Base-by-base conservation (phyloP, 2,888 invertebrate genomes). In the Diachrysia chrysitis region DNA sequence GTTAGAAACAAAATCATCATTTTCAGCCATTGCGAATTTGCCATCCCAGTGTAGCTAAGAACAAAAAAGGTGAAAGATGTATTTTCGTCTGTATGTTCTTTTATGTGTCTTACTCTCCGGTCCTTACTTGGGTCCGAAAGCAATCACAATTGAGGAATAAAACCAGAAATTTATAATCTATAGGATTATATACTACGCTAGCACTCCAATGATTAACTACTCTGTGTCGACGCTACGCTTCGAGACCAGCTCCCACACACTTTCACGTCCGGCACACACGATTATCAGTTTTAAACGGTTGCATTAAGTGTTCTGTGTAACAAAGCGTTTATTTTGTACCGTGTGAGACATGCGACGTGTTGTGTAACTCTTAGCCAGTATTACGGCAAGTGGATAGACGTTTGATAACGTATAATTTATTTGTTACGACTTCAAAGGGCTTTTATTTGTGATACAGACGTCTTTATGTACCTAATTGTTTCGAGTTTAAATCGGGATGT, bases 401-500 rank as follows among this genome's bases (percentile, higher is more conserved):
- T 66, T 78, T 78, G 82, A 80, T 82, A 82, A 78, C 71, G 60
- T 74, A 58, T 82, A 66, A 82, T 82, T 81, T 82, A 74, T 76
- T 69, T 73, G 65, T 76, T 76, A 78, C 69, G 59, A 66, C 69
- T 63, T 59, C 25, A 66, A 72, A 70, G 67, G 72, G 66, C 70
- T 56, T 62, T 73, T 71, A 61, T 76, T 78, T 73, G 57, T 71
- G 66, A 63, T 76, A 71, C 55, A 66, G 69, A 78, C 69, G 71
- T 76, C 78, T 79, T 78, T 76, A 73, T 79, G 62, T 56, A n/a
- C n/a, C n/a, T n/a, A 57, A 65, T 66, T 63, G 55, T 70, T 71
- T 69, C 48, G 29, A 46, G 32, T 48, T 57, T 23, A 42, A 19
- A 37, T 51, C 7, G 55, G 9, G 29, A 46, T 23, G 14, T 54